Evolutionary conservation across 1,140 invertebrate species (phyloP).

Genomic region (Hypsibius dujardini): DNA sequence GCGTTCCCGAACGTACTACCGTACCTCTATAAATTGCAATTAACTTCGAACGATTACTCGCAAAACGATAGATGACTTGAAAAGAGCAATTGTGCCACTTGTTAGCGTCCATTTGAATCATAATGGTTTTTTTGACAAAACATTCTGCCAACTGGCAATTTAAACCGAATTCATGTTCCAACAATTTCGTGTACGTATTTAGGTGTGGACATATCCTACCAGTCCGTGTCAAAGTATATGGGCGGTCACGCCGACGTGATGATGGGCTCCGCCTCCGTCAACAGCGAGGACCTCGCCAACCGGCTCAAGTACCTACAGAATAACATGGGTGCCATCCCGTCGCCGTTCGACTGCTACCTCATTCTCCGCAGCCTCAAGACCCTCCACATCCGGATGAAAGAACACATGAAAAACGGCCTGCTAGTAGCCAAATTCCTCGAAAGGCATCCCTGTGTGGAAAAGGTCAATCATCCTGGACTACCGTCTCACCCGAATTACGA

Average conservation of each 20-base stretch:
- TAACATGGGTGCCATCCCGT: constrained; percentile 42
- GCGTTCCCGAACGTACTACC: too few species aligned
- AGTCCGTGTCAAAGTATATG: background rate
- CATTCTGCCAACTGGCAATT: too few species aligned
- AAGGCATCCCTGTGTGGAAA: constrained; percentile 31
- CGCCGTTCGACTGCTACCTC: constrained; percentile 38
- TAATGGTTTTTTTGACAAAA: too few species aligned
- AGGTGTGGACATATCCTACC: background rate
- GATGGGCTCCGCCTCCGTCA: constrained; percentile 73
- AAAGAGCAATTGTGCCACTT: too few species aligned
- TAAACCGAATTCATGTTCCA: too few species aligned
- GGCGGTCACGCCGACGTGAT: constrained; percentile 76
- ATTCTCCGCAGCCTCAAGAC: constrained; percentile 38
- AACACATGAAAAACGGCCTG: constrained; percentile 35
- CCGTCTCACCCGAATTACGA: constrained; percentile 37
- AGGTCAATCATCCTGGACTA: constrained; percentile 36
- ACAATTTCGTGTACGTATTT: too few species aligned
- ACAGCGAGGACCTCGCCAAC: constrained; percentile 49
- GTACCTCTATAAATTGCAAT: too few species aligned
- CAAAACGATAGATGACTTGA: too few species aligned
- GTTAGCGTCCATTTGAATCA: too few species aligned
- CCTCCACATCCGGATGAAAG: constrained; percentile 34
- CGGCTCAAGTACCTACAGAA: constrained; percentile 72
- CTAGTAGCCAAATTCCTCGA: constrained; percentile 35
- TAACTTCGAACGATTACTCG: too few species aligned